A percentile compares a stretch with the other conserved stretches of the same genome.
These are phyloP conservation scores for Acanthisitta chloris DNA, from an alignment of 2,113 vertebrate genomes.

Conservation along the genomic window DNA sequence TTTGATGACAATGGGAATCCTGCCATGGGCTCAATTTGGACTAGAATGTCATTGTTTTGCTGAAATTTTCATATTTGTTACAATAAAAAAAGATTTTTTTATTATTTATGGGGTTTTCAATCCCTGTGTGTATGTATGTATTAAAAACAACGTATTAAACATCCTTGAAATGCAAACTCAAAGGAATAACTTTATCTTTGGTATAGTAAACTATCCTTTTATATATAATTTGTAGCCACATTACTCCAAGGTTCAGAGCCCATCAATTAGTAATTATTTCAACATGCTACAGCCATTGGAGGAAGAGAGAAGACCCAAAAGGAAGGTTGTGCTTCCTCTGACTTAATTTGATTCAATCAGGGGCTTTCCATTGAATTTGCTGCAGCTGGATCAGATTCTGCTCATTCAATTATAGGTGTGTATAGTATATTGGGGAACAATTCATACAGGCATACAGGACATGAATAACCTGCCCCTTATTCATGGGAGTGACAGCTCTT, in stretches of 20 bases:
- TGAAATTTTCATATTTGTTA: background rate
- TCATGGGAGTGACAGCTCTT: background rate
- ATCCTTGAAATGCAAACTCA: background rate
- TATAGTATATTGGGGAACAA: background rate
- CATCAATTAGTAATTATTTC: slow-evolving; percentile 8
- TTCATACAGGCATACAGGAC: background rate
- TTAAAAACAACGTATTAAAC: background rate
- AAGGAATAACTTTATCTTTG: background rate
- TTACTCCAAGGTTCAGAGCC: background rate
- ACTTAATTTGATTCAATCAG: background rate
- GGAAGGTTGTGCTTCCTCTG: background rate
- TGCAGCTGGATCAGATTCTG: background rate
- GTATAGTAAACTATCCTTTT: background rate
- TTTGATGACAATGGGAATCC: background rate
- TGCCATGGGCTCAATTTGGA: background rate
- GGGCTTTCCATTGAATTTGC: background rate
- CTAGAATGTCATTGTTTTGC: background rate
- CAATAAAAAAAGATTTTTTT: background rate
- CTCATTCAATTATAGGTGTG: background rate
- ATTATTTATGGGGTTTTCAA: background rate
- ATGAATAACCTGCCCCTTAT: background rate
- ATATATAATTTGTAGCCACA: background rate
- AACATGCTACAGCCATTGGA: background rate
- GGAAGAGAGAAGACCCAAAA: background rate
- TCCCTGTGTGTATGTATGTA: background rate